phyloP scores from a whole-genome alignment of 1,140 invertebrate genomes.

The Oedothorax gibbosus region DNA sequence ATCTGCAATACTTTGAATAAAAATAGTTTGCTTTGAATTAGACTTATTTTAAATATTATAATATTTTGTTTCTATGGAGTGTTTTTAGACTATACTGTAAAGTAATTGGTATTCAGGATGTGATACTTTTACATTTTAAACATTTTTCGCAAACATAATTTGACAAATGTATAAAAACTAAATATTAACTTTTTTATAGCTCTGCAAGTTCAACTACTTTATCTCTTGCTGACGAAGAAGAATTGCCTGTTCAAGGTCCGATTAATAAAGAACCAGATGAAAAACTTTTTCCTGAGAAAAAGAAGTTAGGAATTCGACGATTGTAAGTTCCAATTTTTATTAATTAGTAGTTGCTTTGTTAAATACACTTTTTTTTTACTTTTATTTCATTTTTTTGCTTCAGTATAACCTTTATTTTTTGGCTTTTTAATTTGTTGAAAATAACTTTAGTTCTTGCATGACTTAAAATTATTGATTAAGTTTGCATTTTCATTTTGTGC shows the following conservation, averaged over 20 bases:
- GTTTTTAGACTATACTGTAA: background rate
- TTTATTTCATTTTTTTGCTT: conserved; percentile 3
- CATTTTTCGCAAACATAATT: background rate
- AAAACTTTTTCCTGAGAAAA: conserved; percentile 87
- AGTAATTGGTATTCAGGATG: background rate
- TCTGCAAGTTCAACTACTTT: conserved; percentile 23
- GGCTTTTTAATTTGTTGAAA: conserved; percentile 2
- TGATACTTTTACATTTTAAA: background rate
- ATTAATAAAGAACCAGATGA: conserved; percentile 95
- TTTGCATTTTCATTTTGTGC: conserved; percentile 54
- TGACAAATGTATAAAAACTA: background rate
- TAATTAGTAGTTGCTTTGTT: background rate
- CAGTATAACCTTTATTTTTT: conserved; percentile 7
- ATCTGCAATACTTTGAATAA: no score
- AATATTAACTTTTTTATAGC: background rate
- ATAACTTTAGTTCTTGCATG: conserved; percentile 42
- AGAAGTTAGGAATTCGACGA: conserved; percentile 89
- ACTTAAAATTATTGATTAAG: conserved; percentile 15
- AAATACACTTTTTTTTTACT: background rate
- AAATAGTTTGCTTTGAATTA: no score
- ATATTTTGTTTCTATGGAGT: background rate
- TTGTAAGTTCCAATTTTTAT: conserved; percentile 79
- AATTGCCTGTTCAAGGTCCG: conserved; percentile 93
- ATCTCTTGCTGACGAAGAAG: conserved; percentile 73
- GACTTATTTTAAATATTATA: no score